phyloP scores from a whole-genome alignment of 2,113 vertebrate genomes.

The Tinamus guttatus region DNA sequence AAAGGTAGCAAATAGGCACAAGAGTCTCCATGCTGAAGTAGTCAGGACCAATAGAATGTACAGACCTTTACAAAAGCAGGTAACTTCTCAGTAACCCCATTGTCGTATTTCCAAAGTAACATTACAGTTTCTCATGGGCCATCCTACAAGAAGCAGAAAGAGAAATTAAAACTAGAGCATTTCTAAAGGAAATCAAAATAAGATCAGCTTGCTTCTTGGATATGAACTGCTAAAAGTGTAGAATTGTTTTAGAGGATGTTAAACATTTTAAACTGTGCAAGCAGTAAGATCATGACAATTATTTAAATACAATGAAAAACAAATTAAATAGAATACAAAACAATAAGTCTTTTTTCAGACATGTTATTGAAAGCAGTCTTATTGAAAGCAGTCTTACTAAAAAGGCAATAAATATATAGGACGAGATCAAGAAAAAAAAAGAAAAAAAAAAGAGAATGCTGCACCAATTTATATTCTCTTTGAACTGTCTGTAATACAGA shows the following conservation, averaged over 20 bases:
- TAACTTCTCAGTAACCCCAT: neutral
- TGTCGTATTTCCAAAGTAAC: neutral
- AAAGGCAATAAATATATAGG: neutral
- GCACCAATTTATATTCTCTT: slow-evolving; percentile 54
- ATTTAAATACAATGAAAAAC: neutral
- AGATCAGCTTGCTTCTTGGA: slow-evolving; percentile 17
- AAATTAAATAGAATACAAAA: slow-evolving; percentile 33
- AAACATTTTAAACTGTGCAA: neutral
- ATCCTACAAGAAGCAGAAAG: slow-evolving; percentile 21
- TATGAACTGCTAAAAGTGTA: neutral
- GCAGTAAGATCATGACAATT: neutral
- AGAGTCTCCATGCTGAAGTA: neutral
- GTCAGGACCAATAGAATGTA: neutral
- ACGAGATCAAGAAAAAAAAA: neutral
- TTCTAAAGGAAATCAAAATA: slow-evolving; percentile 12
- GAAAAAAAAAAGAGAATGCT: neutral
- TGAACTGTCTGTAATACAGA: slow-evolving; percentile 53
- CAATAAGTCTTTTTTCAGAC: neutral
- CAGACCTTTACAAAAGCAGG: slow-evolving; percentile 35
- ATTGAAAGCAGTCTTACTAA: neutral
- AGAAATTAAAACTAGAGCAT: neutral
- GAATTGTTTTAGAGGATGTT: slow-evolving; percentile 25
- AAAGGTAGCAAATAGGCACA: neutral
- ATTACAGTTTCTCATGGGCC: slow-evolving; percentile 2
- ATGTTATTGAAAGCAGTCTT: neutral